Evolutionary conservation across 2,888 invertebrate genomes (phyloP), one percentile per base, ranked within the genome.

Genomic region (Thysanoteuthis rhombus): DNA sequence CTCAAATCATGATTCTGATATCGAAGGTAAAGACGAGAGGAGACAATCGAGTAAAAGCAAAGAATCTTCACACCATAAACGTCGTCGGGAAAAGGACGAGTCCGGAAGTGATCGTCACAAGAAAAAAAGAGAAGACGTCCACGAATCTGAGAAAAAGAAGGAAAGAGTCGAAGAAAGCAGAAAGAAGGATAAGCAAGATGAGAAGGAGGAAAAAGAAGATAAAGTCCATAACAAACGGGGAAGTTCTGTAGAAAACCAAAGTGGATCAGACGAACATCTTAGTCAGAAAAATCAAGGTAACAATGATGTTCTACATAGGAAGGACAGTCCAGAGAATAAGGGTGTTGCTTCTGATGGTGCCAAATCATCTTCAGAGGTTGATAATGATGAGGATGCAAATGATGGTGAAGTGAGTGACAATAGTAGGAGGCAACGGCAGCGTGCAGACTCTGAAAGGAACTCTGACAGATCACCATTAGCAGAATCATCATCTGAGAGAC

Each of bases 341-440:
- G 93, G 12, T 36, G 93, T n/a, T 47, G 12, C 89, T 89, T 32
- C 89, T 89, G 93, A 94, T 58, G 94, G 92, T 90, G 93, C 75
- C 19, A 32, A 94, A n/a, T 92, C 93, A 90, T 93, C 91, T 91
- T 42, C 93, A 36, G 93, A 52, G 75, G 93, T 39, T 36, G 93
- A 40, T 32, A 89, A 93, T 39, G 52, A 91, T 12, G 90, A 90
- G 89, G 40, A 93, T 89, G 36, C 36, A 90, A 28, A 90, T 90
- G 39, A 25, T 22, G 39, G 32, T 39, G 38, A 39, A n/a, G n/a
- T 28, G 32, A 28, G 40, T 75, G n/a, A 75, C n/a, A 75, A 32
- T 47, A 47, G 19, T 19, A 47, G 22, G 22, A 16, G 16, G 47
- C 16, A 47, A 19, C 47, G 47, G 75, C 75, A 75, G 75, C 75